phyloP scores from a whole-genome alignment of 23 tunicate genomes.

The Diplosoma virens region DNA sequence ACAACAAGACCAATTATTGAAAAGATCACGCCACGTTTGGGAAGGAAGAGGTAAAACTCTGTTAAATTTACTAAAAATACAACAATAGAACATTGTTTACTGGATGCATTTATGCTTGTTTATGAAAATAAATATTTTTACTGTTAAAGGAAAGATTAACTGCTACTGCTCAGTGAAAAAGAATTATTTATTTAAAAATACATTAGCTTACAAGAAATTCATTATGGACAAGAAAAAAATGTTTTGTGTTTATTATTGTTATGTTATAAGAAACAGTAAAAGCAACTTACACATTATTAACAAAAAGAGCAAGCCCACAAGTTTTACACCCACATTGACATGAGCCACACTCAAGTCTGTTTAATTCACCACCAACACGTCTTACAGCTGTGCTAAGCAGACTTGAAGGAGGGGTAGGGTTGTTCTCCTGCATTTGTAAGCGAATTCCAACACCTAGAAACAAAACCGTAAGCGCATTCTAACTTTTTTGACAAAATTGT shows the following conservation, averaged over 20 bases:
- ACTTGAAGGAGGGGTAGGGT: constrained; percentile 20
- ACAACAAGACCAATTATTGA: constrained; percentile 74
- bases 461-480: not conserved
- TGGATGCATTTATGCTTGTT: too few relatives aligned
- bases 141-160: too few relatives aligned
- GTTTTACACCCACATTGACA: constrained; percentile 77
- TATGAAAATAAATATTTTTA: too few relatives aligned
- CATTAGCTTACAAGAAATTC: too few relatives aligned
- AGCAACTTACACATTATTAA: constrained; percentile 73
- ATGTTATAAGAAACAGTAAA: too few relatives aligned
- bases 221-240: too few relatives aligned
- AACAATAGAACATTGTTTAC: not conserved
- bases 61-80: constrained; percentile 54
- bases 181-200: too few relatives aligned
- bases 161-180: too few relatives aligned
- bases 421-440: constrained; percentile 39
- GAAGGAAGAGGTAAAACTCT: constrained; percentile 75
- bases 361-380: constrained; percentile 35
- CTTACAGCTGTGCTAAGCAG: constrained; percentile 46
- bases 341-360: constrained; percentile 19
- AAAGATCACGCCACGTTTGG: constrained; percentile 68
- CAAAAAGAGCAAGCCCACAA: constrained; percentile 63
- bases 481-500: too few relatives aligned
- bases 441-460: constrained; percentile 54
- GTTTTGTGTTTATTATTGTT: too few relatives aligned